phyloP scores from a whole-genome alignment of 2,797 vertebrate genomes.

The Leptodactylus fallax region DNA sequence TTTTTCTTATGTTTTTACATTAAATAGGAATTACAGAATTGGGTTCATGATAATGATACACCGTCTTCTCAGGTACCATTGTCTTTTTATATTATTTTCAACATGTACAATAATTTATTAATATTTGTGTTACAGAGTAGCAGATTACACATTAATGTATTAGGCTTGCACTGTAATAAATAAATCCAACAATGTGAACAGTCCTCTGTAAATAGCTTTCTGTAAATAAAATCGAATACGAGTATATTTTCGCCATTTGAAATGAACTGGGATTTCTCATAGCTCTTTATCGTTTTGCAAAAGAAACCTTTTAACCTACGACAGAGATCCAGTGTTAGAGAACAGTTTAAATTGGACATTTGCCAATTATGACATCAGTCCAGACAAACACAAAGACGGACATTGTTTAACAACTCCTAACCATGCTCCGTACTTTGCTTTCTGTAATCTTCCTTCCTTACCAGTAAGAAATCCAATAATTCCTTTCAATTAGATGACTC shows the following conservation, averaged over 20 bases:
- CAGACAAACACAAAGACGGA: conserved; percentile 72
- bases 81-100: no score
- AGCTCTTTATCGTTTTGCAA: conserved; percentile 69
- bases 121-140: no score
- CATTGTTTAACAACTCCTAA: conserved; percentile 76
- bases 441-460: conserved; percentile 64
- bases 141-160: no score
- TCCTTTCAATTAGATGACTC: conserved; percentile 72
- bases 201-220: not conserved
- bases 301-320: conserved; percentile 76
- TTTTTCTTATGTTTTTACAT: no score
- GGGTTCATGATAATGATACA: no score
- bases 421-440: conserved; percentile 69
- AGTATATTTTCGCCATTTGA: not conserved
- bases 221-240: conserved; percentile 23
- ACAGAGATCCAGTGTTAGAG: conserved; percentile 73
- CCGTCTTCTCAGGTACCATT: no score
- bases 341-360: conserved; percentile 74
- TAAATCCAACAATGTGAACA: not conserved
- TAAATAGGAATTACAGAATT: no score
- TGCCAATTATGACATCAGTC: conserved; percentile 82
- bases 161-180: not conserved
- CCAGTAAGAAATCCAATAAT: conserved; percentile 76
- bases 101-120: no score
- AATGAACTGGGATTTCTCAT: conserved; percentile 66